Base-by-base conservation (phyloP, 92 coral and sea anemone genomes). In the Micromussa lordhowensis region DNA sequence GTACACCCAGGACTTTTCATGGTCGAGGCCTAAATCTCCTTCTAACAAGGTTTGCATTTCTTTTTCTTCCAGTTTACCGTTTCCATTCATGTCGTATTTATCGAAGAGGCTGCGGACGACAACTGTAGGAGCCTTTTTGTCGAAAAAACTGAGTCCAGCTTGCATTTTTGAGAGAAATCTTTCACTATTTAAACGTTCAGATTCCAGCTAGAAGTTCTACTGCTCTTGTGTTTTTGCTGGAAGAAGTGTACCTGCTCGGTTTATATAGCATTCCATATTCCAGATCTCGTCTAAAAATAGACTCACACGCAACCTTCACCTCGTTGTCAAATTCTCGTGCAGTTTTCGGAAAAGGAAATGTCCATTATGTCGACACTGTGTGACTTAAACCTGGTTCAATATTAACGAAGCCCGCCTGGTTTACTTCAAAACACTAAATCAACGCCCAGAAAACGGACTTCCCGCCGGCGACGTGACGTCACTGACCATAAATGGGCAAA, bases 91-190 rank as follows among this genome's bases (percentile, higher is more conserved):
- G 32, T 95, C 96, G 61, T 95, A 95, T 63, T 91, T 91, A 53
- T 95, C 85, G 77, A 95, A 95, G 3, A 95, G 84, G 58, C 98
- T 95, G 68, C 90, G 91, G 28, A 95, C 77, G 18, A 74, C 98
- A 13, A 95, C 53, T 32, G 61, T 81, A 11, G 98, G 98, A 9
- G 88, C 91, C 29, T 91, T 81, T 35, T 82, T 69, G 77, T 91
- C 92, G 73, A 95, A 95, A 70, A 55, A 95, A 18, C 94, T 90
- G 54, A 75, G 79, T 64, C 96, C 98, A 21, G 98, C 96, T 63
- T 95, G 98, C 98, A 95, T 95, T 35, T 64, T 82, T 21, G 53
- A 55, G 14, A n/a, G 38, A n/a, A n/a, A 2, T 19, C 13, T 48
- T 74, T 36, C 64, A 22, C 36, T 9, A 13, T 88, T 74, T 15